These are phyloP conservation scores for Macropodus opercularis DNA, from an alignment of 2,797 vertebrate species.

Conservation along the genomic window DNA sequence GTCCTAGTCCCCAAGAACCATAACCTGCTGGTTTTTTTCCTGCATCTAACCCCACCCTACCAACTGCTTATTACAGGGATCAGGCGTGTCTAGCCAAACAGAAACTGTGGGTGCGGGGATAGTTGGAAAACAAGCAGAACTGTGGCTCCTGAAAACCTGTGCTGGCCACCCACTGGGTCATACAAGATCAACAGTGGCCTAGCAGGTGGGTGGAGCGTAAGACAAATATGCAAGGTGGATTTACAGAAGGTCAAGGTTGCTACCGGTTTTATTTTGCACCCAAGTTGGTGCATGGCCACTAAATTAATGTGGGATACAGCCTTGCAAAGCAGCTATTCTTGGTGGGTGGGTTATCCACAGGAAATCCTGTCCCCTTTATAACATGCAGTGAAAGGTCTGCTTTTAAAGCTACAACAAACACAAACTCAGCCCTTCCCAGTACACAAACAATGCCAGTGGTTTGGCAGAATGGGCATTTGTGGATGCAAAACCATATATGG, in stretches of 20 bases:
- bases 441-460: slow-evolving; percentile 43
- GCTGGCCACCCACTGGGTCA: slow-evolving; percentile 41
- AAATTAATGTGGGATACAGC: too few relatives aligned
- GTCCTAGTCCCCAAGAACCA: too few relatives aligned
- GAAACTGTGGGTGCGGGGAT: too few relatives aligned
- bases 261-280: slow-evolving; percentile 19
- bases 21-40: too few relatives aligned
- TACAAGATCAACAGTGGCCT: slow-evolving; percentile 30
- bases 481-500: slow-evolving; percentile 3
- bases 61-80: too few relatives aligned
- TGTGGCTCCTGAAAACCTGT: too few relatives aligned
- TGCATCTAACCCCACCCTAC: too few relatives aligned
- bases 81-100: too few relatives aligned
- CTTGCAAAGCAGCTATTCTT: too few relatives aligned
- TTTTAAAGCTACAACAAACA: slow-evolving; percentile 45
- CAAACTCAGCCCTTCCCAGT: slow-evolving; percentile 11
- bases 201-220: slow-evolving; percentile 47
- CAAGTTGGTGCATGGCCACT: too few relatives aligned
- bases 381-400: slow-evolving; percentile 46
- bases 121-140: too few relatives aligned
- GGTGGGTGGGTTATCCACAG: slow-evolving; percentile 51
- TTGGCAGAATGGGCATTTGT: slow-evolving; percentile 24
- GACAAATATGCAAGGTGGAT: slow-evolving; percentile 36
- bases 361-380: slow-evolving; percentile 75
- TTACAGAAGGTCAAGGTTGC: slow-evolving; percentile 39